A percentile compares a stretch with the other conserved stretches of the same genome.
Evolutionary conservation across 2,888 invertebrate species (phyloP).

Genomic region (Mantis religiosa): DNA sequence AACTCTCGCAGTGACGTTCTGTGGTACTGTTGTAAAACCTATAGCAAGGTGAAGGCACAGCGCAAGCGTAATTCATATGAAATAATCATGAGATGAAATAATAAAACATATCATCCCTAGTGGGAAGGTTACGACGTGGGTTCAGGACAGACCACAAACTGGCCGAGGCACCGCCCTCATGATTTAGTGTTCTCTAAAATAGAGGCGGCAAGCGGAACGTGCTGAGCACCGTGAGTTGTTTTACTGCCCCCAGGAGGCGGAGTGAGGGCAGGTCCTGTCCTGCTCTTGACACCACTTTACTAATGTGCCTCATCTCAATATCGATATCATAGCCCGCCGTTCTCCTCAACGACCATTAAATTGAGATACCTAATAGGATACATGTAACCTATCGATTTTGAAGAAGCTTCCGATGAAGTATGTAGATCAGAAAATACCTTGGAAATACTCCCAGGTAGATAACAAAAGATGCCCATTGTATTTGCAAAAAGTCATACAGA

Average conservation of each 20-base stretch:
- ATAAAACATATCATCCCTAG: neutral
- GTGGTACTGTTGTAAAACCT: no score
- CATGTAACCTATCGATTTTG: neutral
- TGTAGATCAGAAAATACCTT: no score
- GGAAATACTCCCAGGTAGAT: no score
- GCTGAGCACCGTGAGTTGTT: neutral
- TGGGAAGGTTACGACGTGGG: neutral
- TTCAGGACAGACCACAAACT: neutral
- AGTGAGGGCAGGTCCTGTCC: neutral
- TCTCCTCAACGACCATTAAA: neutral
- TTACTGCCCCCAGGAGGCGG: neutral
- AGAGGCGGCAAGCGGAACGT: neutral
- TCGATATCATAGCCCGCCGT: no score
- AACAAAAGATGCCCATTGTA: no score
- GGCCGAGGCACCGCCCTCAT: neutral
- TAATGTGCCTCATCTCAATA: neutral
- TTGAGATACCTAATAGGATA: neutral
- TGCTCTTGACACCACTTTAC: neutral
- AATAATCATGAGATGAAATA: neutral
- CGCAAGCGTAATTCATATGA: no score
- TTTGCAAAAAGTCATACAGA: no score
- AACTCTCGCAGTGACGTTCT: no score
- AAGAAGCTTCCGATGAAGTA: no score
- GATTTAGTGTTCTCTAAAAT: neutral
- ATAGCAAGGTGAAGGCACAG: no score